These are phyloP conservation scores for Cistogaster globosa DNA, from an alignment of 2,888 invertebrate species.

Conservation along the genomic window DNA sequence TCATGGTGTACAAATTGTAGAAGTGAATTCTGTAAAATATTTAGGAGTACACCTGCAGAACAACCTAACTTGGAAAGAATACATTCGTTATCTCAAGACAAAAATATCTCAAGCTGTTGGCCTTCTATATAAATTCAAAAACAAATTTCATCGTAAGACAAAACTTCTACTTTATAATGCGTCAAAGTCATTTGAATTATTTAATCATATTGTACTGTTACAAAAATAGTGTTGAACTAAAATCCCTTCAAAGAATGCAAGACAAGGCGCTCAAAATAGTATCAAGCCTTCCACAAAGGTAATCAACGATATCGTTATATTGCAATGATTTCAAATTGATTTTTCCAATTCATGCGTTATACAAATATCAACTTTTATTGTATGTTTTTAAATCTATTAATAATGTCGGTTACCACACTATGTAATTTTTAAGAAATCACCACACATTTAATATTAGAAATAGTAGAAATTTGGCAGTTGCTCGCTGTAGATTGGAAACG, in stretches of 20 bases:
- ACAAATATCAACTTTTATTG: no score
- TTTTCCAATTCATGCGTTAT: no score
- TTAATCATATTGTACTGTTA: neutral
- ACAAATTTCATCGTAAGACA: neutral
- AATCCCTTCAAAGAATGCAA: neutral
- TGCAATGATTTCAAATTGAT: no score
- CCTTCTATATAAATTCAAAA: no score
- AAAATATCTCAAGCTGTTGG: no score
- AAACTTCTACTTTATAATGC: conserved; percentile 2
- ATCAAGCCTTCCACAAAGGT: no score
- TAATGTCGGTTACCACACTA: no score
- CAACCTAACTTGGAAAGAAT: neutral
- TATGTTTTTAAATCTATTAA: no score
- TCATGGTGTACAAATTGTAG: neutral
- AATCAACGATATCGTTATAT: no score
- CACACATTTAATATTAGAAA: neutral
- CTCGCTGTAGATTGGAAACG: neutral
- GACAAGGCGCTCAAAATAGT: neutral
- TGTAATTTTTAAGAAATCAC: neutral
- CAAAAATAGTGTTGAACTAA: conserved; percentile 3
- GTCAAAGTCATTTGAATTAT: neutral
- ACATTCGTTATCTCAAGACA: neutral
- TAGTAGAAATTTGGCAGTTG: conserved; percentile 1
- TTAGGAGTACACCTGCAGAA: neutral
- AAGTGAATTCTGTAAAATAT: conserved; percentile 1